Base-by-base conservation (phyloP, 2,113 vertebrate species). In the Brachirus orientalis region DNA sequence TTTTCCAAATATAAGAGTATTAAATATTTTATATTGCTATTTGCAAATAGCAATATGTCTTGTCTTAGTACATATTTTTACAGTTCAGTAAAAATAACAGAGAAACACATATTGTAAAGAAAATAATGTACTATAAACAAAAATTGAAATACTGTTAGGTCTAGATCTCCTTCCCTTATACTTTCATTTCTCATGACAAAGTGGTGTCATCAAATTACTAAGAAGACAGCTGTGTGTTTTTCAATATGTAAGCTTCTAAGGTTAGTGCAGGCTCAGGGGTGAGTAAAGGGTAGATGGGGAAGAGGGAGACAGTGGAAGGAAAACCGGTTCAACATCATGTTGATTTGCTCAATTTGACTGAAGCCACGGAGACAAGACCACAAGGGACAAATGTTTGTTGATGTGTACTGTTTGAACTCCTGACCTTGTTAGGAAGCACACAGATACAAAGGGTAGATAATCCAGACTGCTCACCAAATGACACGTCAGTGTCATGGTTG, bases 301-400 rank as follows among this genome's bases (percentile, higher is more conserved):
- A 64, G n/a, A 73, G 8, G 19, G 47, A 71, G 67, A 67, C 8
- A 55, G 52, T 62, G 40, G 43, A n/a, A 69, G 36, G 20, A 52
- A 56, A 63, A 57, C 41, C 43, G 7, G 9, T 3, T 12, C 4
- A 5, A 33, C 62, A 64, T 22, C 18, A 7, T 64, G 67, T 57
- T 89, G 73, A 82, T 84, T 85, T 75, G 73, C 72, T 75, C 77
- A 80, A 63, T 88, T 85, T 84, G 77, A 76, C 81, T 48, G 74
- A 68, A 79, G 65, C 55, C 75, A 77, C 58, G 75, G 80, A 62
- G 79, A 77, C 77, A 79, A 75, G 82, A 81, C 81, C 82, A 74
- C 44, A 7, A 48, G 61, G 69, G 76, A 79, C 69, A 81, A 28
- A 67, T 82, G 75, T 82, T 77, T 85, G 82, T 67, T 77, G 67